phyloP scores from a whole-genome alignment of 2,113 vertebrate species.

The Sporophila hypoxantha region DNA sequence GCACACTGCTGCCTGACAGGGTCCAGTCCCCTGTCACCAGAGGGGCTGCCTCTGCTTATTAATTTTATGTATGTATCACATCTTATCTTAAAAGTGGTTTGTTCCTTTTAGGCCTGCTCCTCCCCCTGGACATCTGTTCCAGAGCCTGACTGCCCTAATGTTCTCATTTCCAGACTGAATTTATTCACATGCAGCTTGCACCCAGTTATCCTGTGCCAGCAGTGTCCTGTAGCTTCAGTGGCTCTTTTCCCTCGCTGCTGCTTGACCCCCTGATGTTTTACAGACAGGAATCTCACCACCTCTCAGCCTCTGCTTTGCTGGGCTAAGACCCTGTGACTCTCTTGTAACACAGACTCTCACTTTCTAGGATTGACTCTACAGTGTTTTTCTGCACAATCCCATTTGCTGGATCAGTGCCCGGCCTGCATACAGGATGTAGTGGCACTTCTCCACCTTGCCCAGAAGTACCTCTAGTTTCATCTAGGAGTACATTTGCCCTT shows the following conservation, averaged over 20 bases:
- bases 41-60: neutral
- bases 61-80: neutral
- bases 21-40: neutral
- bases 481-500: neutral
- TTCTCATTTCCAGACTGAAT: constrained; percentile 11
- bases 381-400: neutral
- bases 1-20: neutral
- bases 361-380: neutral
- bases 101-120: neutral
- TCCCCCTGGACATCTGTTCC: neutral
- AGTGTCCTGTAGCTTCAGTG: neutral
- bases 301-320: neutral
- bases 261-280: neutral
- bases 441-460: neutral
- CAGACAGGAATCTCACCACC: neutral
- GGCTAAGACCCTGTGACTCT: neutral
- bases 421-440: neutral
- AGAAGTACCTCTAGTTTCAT: neutral
- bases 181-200: neutral
- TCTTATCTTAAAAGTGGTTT: neutral
- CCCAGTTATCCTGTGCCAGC: neutral
- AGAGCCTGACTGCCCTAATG: neutral
- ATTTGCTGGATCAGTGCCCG: neutral
- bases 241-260: neutral
- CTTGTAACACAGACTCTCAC: neutral